Base-by-base conservation (phyloP, 2,797 vertebrate species). In the Oreochromis grahami region DNA sequence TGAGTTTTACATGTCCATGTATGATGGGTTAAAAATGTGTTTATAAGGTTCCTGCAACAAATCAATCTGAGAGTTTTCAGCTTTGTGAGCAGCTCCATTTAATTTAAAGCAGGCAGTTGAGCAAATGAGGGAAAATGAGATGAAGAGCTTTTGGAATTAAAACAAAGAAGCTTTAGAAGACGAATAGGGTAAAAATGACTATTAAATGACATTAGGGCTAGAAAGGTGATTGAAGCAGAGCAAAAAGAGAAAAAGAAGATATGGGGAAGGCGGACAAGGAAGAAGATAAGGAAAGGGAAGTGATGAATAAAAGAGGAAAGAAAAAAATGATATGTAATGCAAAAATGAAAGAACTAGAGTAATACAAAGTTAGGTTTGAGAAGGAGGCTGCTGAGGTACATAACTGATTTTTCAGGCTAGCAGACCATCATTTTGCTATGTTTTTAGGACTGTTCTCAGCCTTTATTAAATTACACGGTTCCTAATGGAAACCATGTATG, bases 401-500 rank as follows among this genome's bases (percentile, higher is more conserved):
- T 38, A 65, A 70, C 41, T 80, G 63, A 84, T 89, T 84, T 90
- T 83, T 82, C 87, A 82, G 72, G 52, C 78, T 80, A 55, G 82
- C 81, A 88, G 89, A 91, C 43, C 84, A 80, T 86, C 85, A 70
- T 86, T 82, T 84, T 87, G 84, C 80, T 82, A 76, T 76, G 85
- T 87, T 90, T 87, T 92, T 89, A 82, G 89, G 85, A 82, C 84
- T 88, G 86, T 93, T 94, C 88, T 86, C 88, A 87, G 81, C 78
- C 32, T 70, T 94, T 92, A 96, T 94, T 94, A 84, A 93, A 95
- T 95, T 90, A 96, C 91, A 93, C 43, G 88, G 81, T 79, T 87
- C 79, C 88, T 94, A 95, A 96, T 95, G 89, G 83, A 90, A 95
- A 96, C 91, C 94, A 94, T 91, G 88, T 85, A 87, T 82, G 82